Conservation (phyloP, 2,113 vertebrate genomes). For the Aix galericulata region DNA sequence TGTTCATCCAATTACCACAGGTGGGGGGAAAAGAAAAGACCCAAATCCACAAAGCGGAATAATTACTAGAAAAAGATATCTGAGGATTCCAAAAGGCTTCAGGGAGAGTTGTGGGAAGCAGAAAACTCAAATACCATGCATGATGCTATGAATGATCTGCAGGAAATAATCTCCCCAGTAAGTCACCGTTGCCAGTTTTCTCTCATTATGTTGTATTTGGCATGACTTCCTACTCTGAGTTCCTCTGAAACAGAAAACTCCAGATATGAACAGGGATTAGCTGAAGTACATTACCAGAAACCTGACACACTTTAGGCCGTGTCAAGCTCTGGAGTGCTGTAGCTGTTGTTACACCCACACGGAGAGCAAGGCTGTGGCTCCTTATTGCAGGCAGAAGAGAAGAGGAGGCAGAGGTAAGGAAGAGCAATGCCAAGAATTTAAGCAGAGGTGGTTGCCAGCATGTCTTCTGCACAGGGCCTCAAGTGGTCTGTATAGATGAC, state of each 20-base stretch:
- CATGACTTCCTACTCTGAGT: not conserved
- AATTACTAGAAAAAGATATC: constrained; percentile 15
- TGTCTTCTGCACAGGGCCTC: not conserved
- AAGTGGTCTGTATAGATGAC: not conserved
- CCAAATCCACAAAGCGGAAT: not conserved
- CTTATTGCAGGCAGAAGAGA: accelerated
- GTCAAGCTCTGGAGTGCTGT: not conserved
- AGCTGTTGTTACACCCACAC: not conserved
- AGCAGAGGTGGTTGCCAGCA: not conserved
- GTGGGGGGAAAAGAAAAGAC: not conserved
- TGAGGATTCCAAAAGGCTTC: constrained; percentile 18
- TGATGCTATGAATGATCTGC: not conserved
- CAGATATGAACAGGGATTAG: constrained; percentile 23
- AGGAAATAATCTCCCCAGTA: constrained; percentile 24
- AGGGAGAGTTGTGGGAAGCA: not conserved
- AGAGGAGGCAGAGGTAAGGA: not conserved
- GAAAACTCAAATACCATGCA: not conserved
- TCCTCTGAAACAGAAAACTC: constrained; percentile 12
- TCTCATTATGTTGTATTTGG: not conserved
- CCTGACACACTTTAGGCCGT: not conserved
- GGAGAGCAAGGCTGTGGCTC: not conserved
- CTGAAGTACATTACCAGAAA: not conserved
- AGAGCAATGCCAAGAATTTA: not conserved
- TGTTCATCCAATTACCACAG: not conserved
- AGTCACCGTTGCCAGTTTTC: not conserved